Evolutionary conservation across 2,888 invertebrate genomes (phyloP), one percentile per base, ranked within the genome.

Genomic region (Phaonia tiefii): DNA sequence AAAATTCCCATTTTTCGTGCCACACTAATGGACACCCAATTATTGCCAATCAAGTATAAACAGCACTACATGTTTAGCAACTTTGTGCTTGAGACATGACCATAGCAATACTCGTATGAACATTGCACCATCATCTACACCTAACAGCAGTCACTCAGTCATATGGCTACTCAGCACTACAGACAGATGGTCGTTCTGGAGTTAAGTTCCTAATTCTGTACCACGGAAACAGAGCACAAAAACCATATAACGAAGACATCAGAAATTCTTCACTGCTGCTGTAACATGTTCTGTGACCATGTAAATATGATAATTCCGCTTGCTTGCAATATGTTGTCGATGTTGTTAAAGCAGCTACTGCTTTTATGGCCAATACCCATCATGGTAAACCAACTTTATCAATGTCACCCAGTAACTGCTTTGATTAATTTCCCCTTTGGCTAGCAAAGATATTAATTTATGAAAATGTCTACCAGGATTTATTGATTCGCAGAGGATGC

Each of bases 31-130:
- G n/a, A 79, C 66, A 37, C 75, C 73, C 73, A 80, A 80, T 76
- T 80, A 80, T 76, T 80, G 76, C 73, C 65, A 80, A 73, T 65
- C 58, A 75, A 71, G 73, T 70, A 60, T 49, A 65, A n/a, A n/a
- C n/a, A 67, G 54, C 65, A 56, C 26, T 42, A 44, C 20, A 42
- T 15, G 11, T 49, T 22, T 20, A 73, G 25, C 15, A n/a, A 56
- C 39, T 51, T 0, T n/a, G 37, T n/a, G 37, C 49, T 15, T 22
- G 13, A 44, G 46, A n/a, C n/a, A n/a, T n/a, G n/a, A n/a, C n/a
- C n/a, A n/a, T n/a, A n/a, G n/a, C n/a, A n/a, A n/a, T n/a, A n/a
- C n/a, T n/a, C n/a, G n/a, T n/a, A n/a, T n/a, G n/a, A n/a, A n/a
- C n/a, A n/a, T n/a, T n/a, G n/a, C n/a, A n/a, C n/a, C n/a, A n/a